phyloP scores from a whole-genome alignment of 2,888 invertebrate species.

The Ephialtes manifestator region DNA sequence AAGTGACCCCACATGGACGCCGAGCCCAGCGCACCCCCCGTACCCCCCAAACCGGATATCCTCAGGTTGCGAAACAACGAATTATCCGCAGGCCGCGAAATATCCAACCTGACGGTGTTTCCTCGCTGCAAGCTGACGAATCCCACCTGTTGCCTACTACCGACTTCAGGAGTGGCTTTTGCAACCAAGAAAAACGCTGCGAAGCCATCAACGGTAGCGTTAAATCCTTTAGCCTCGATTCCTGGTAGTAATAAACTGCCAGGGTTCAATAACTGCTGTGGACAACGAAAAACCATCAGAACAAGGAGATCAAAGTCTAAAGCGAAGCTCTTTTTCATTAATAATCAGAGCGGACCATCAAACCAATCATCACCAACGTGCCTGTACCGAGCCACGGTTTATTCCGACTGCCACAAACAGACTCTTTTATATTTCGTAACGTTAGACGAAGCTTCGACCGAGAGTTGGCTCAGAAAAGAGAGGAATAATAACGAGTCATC shows the following conservation, averaged over 20 bases:
- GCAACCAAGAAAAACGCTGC: neutral
- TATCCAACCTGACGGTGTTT: constrained; percentile 79
- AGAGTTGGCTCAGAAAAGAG: neutral
- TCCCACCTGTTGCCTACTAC: neutral
- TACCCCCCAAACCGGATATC: constrained; percentile 81
- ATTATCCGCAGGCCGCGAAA: constrained; percentile 74
- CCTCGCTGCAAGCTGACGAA: neutral
- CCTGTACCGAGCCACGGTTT: constrained; percentile 40
- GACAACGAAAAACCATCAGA: neutral
- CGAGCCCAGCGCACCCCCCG: constrained; percentile 80
- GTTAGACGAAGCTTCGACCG: constrained; percentile 2
- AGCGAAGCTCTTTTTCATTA: neutral
- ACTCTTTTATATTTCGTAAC: constrained; percentile 45
- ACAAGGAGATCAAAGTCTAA: neutral
- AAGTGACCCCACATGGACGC: constrained; percentile 85
- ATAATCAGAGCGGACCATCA: neutral
- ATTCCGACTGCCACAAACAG: constrained; percentile 54
- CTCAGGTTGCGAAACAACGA: constrained; percentile 74
- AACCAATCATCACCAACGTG: constrained; percentile 63
- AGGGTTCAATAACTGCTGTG: neutral
- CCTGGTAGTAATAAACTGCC: neutral
- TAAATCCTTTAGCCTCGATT: neutral
- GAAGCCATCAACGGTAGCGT: neutral
- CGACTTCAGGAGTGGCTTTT: neutral
- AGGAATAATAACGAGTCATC: neutral